Evolutionary conservation across 1,140 invertebrate genomes (phyloP).

Genomic region (Lordiphosa collinella): DNA sequence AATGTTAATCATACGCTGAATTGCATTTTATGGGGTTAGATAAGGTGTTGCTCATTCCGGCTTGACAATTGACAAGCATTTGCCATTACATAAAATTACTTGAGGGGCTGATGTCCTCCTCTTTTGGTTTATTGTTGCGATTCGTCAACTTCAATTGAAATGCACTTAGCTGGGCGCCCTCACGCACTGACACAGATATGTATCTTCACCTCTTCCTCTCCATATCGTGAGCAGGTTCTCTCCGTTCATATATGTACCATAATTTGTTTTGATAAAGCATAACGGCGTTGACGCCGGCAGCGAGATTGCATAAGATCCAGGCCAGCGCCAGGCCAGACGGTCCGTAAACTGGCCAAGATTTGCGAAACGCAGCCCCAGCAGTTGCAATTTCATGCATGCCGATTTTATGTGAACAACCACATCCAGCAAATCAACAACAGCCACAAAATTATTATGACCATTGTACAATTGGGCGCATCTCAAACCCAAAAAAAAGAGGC

Average conservation of each 20-base stretch:
- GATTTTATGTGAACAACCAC: slow-evolving; percentile 45
- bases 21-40: slow-evolving; percentile 70
- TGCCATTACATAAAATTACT: slow-evolving; percentile 44
- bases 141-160: slow-evolving; percentile 45
- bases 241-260: not conserved
- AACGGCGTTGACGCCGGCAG: slow-evolving; percentile 33
- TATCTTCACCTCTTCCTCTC: slow-evolving; percentile 5
- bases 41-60: slow-evolving; percentile 34
- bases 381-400: slow-evolving; percentile 74
- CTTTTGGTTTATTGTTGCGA: slow-evolving; percentile 21
- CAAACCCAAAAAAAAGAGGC: slow-evolving; percentile 6
- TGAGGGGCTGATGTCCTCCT: slow-evolving; percentile 33
- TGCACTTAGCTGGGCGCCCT: slow-evolving; percentile 25
- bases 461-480: slow-evolving; percentile 27
- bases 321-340: slow-evolving; percentile 42
- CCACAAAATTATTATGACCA: slow-evolving; percentile 28
- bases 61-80: slow-evolving; percentile 44
- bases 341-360: slow-evolving; percentile 65
- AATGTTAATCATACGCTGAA: slow-evolving; percentile 73
- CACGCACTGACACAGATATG: slow-evolving; percentile 44
- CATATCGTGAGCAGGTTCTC: slow-evolving; percentile 4
- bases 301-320: slow-evolving; percentile 52
- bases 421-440: slow-evolving; percentile 8
- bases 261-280: slow-evolving; percentile 62
- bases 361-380: slow-evolving; percentile 65